Evolutionary conservation across 1,140 invertebrate species (phyloP).

Genomic region (Adoxophyes honmai): DNA sequence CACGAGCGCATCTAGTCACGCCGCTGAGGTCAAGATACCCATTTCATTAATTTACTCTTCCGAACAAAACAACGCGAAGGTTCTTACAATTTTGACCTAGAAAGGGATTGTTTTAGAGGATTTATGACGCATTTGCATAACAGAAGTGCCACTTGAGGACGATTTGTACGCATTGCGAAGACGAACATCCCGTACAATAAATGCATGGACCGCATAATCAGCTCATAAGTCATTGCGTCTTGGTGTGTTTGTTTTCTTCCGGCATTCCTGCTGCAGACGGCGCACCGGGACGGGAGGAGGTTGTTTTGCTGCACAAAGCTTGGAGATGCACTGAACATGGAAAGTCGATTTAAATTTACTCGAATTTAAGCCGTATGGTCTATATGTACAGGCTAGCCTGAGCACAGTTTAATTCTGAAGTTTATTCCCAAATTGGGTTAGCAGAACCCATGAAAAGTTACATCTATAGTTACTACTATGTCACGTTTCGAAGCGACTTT

Average conservation of each 20-base stretch:
- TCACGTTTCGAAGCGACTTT: too few relatives aligned
- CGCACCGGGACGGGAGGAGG: not conserved
- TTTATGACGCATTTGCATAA: constrained; percentile 12
- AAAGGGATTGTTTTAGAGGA: constrained; percentile 15
- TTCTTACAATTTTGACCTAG: constrained; percentile 14
- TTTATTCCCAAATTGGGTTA: not conserved
- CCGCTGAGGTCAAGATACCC: constrained; percentile 7
- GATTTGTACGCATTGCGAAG: constrained; percentile 14
- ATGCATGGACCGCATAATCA: constrained; percentile 5
- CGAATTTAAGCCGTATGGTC: not conserved
- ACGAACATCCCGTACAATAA: constrained; percentile 4
- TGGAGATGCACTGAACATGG: not conserved
- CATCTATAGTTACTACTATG: too few relatives aligned
- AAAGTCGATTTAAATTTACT: not conserved
- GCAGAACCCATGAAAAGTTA: too few relatives aligned
- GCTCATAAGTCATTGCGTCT: constrained; percentile 5
- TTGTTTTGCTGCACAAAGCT: not conserved
- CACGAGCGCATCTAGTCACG: constrained; percentile 8
- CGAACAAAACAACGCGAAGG: constrained; percentile 12
- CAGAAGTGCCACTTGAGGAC: constrained; percentile 10
- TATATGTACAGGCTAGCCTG: too few relatives aligned
- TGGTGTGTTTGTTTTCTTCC: constrained; percentile 8
- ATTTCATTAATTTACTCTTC: constrained; percentile 14
- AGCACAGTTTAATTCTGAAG: too few relatives aligned
- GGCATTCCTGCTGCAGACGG: not conserved